A percentile compares a stretch with the other conserved stretches of the same genome.
phyloP scores from a whole-genome alignment of 2,888 invertebrate species.

The Gerris lacustris region DNA sequence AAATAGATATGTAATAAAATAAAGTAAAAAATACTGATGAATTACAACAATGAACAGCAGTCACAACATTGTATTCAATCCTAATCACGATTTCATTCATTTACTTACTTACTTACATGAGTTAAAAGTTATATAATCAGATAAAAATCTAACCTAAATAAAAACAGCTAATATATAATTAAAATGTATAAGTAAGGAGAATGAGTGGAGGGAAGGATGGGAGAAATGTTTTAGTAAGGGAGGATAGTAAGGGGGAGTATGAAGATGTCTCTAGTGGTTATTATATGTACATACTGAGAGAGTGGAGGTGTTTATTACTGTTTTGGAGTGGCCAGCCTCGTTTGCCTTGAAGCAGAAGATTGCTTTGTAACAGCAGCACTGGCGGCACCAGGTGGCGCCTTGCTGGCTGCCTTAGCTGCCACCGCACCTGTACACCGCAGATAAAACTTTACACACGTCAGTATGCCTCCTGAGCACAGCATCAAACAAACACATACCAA shows the following conservation, averaged over 20 bases:
- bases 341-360: neutral
- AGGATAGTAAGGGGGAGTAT: neutral
- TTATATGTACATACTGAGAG: constrained; percentile 1
- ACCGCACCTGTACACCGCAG: constrained; percentile 30
- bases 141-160: constrained; percentile 5
- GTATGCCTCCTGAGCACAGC: constrained; percentile 10
- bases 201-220: neutral
- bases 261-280: constrained; percentile 1
- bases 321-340: neutral
- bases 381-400: constrained; percentile 11
- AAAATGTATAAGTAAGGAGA: neutral
- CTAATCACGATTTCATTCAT: neutral
- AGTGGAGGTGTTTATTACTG: neutral
- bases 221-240: neutral
- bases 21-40: neutral
- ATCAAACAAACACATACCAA: neutral
- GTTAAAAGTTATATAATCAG: constrained; percentile 3
- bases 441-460: constrained; percentile 30
- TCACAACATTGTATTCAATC: neutral
- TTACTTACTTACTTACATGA: neutral
- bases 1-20: too few relatives aligned
- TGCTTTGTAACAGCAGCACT: neutral
- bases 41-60: neutral
- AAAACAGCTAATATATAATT: constrained; percentile 1
- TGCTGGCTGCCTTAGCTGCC: constrained; percentile 19